Evolutionary conservation across 2,888 invertebrate species (phyloP), one percentile per base, ranked within the genome.

Genomic region (Ophion obscuratus): DNA sequence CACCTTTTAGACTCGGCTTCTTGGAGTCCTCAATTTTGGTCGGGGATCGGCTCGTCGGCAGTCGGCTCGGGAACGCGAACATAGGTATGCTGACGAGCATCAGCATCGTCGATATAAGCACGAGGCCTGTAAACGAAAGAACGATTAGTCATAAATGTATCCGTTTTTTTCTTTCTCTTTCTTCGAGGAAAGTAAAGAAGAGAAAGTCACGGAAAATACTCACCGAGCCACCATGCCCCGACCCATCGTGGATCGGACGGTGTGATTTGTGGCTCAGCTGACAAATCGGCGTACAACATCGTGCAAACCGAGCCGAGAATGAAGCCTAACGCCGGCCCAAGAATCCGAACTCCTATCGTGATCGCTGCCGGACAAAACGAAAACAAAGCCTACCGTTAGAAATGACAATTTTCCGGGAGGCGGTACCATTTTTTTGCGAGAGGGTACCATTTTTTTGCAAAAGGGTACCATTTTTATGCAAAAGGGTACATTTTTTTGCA

Each of bases 161-260:
- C 40, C 40, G 40, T 31, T 53, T 31, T 31, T 47, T 27, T 47
- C 6, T 53, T 70, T 70, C 47, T 70, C 2, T 9, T 9, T 70
- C 11, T 59, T 59, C 44, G 44, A 68, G 11, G 24, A 44, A 67
- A 44, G 40, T 24, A 59, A 10, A 75, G 74, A 66, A 59, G 20
- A 71, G 2, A 76, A 75, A 64, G 36, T 17, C 17, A 71, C 27
- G n/a, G 6, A 27, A 5, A 77, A 66, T 66, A 95, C 95, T 96
- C 95, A 96, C 98, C 98, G 84, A 99, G 95, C 99, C 99, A 99
- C 99, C 99, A 99, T 67, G 99, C 99, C 74, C 99, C 99, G 71
- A 99, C 97, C 98, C 98, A 99, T 94, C 97, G 95, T 5, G 98
- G 97, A 95, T 98, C 98, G 62, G 96, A 96, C 75, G 97, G 96